Evolutionary conservation across 2,113 vertebrate species (phyloP).

Genomic region (Ifrita kowaldi): DNA sequence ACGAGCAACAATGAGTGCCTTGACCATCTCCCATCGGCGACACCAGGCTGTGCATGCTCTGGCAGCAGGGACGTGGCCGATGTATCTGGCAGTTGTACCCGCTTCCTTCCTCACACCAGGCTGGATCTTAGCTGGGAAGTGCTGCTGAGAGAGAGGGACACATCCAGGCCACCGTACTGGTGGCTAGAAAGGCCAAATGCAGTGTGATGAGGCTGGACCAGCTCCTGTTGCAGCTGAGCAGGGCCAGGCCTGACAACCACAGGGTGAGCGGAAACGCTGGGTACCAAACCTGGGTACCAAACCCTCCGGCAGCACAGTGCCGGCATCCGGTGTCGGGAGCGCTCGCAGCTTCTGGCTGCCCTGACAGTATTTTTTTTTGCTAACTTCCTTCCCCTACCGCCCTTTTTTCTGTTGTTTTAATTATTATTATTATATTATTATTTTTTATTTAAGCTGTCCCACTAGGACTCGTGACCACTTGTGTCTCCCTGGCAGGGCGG

Average conservation of each 20-base stretch:
- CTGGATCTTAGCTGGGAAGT: background rate
- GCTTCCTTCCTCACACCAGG: background rate
- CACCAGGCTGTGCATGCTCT: rapidly evolving
- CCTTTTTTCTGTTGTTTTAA: background rate
- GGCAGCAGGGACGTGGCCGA: background rate
- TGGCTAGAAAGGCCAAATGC: background rate
- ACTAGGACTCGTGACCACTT: background rate
- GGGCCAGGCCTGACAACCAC: background rate
- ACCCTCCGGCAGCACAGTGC: background rate
- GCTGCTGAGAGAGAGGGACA: background rate
- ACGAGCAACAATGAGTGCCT: constrained; percentile 53
- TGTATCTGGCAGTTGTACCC: background rate
- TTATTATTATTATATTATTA: background rate
- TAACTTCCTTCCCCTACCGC: background rate
- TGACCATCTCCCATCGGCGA: background rate
- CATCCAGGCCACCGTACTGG: background rate
- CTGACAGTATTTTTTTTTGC: background rate
- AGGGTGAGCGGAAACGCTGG: rapidly evolving
- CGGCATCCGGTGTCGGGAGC: rapidly evolving
- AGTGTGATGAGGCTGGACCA: background rate
- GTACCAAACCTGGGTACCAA: background rate
- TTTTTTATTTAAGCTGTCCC: constrained; percentile 14
- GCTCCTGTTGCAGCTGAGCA: background rate
- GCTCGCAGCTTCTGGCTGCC: background rate
- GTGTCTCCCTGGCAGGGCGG: background rate